Percentiles rank a stretch among this genome's conserved stretches.
These are phyloP conservation scores for Eulemur macaco DNA, from an alignment of 2,113 vertebrate species.

Conservation along the genomic window DNA sequence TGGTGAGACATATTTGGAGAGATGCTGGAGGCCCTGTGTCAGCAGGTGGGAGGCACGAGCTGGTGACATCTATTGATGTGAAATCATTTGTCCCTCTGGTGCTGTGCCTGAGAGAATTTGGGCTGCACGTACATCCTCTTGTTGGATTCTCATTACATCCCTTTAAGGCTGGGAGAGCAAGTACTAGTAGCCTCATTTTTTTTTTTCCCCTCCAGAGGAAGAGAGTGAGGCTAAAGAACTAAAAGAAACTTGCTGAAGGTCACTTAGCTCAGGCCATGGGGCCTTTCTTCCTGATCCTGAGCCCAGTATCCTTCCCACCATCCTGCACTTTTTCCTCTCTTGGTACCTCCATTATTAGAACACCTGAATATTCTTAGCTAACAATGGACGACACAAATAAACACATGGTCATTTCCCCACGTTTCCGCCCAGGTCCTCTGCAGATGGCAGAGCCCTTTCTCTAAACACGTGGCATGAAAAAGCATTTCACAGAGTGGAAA, in stretches of 20 bases:
- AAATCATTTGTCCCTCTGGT: not conserved
- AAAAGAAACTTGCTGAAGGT: not conserved
- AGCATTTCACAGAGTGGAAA: not conserved
- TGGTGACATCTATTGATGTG: not conserved
- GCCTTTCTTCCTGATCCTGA: slow-evolving; percentile 21
- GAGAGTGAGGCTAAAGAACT: not conserved
- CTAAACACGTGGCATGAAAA: slow-evolving; percentile 30
- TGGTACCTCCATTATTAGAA: slow-evolving; percentile 55
- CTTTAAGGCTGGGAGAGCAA: not conserved
- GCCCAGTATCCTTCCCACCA: slow-evolving; percentile 30
- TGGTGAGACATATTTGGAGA: not conserved
- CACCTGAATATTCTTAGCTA: slow-evolving; percentile 73
- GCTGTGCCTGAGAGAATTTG: not conserved
- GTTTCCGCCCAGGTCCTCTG: slow-evolving; percentile 54
- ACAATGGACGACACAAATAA: slow-evolving; percentile 74
- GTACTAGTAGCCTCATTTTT: not conserved
- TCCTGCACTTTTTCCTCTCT: slow-evolving; percentile 41
- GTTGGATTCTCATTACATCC: not conserved
- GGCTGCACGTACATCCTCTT: not conserved
- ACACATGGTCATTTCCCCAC: slow-evolving; percentile 46
- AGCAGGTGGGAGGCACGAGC: not conserved
- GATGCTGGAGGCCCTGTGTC: not conserved
- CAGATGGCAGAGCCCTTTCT: slow-evolving; percentile 59
- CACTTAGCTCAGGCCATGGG: not conserved
- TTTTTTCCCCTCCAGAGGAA: not conserved